Evolutionary conservation across 2,113 vertebrate species (phyloP), one percentile per base, ranked within the genome.

Genomic region (Microtus oregoni): DNA sequence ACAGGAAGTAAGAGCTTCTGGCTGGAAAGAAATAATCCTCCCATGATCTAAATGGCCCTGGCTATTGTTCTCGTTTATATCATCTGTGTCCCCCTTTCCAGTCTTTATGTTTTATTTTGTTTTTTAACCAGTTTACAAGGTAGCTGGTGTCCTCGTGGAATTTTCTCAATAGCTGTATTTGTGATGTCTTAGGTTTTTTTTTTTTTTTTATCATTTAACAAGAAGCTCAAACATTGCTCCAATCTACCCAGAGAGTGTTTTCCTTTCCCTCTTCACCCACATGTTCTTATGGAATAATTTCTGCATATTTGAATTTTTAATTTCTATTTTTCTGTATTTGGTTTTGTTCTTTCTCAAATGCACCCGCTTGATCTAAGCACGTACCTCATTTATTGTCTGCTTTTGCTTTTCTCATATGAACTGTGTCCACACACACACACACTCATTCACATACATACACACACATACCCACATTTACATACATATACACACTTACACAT

Each of bases 381-480:
- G 86, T 65, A 17, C 32, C 75, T 76, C 26, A 35, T 63, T 14
- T 89, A 87, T 92, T 97, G 78, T 68, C 52, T 92, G 58, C 26
- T 73, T 96, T 93, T 77, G 75, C 76, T 96, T 52, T 86, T 32
- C 63, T 90, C 32, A 55, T 61, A 20, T 35, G 55, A 83, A 3
- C 61, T 82, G 76, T 82, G 26, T 61, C n/a, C 86, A 30, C 26
- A 63, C 79, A 82, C 38, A 41, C 7, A 28, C 14, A 41, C 1
- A 26, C 12, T 15, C 52, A 26, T 12, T 38, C 20, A n/a, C 35
- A 81, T 20, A 78, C 14, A 32, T 7, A 35, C 30, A 26, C 50
- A 12, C 7, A 55, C 19, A 52, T 9, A 78, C 2, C 8, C 35
- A 35, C 10, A 79, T 17, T 35, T 30, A 13, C 11, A n/a, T 3